Percentiles rank a stretch among this genome's conserved stretches.
phyloP scores from a whole-genome alignment of 2,113 vertebrate species.

The Melanocharis versteri region DNA sequence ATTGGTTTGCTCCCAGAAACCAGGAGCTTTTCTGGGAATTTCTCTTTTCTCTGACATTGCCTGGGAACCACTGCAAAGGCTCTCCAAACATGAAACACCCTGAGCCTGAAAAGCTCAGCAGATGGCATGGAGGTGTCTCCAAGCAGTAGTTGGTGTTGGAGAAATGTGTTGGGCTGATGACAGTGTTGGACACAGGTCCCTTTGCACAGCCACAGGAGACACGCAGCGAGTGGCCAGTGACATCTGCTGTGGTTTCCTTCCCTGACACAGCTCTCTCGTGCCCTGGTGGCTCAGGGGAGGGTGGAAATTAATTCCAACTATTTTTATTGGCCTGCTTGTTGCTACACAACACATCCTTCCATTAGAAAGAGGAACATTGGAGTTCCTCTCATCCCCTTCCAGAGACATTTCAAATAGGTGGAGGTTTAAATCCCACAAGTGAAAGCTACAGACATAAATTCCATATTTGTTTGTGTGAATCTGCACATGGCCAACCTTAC shows the following conservation, averaged over 20 bases:
- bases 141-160: not conserved
- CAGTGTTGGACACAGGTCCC: not conserved
- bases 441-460: conserved; percentile 41
- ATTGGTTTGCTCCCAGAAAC: not conserved
- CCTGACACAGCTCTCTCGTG: not conserved
- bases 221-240: fast-evolving
- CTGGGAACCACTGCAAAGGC: not conserved
- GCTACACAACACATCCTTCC: not conserved
- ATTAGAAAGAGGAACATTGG: not conserved
- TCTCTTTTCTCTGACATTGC: not conserved
- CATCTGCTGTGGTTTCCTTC: not conserved
- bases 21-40: not conserved
- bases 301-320: not conserved
- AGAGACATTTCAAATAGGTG: conserved; percentile 40
- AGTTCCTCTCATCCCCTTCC: conserved; percentile 28
- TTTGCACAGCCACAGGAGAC: not conserved
- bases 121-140: not conserved
- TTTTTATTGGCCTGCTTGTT: conserved; percentile 4
- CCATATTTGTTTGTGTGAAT: conserved; percentile 57
- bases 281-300: not conserved
- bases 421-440: conserved; percentile 40
- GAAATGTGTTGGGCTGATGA: not conserved
- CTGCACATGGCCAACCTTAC: conserved; percentile 24
- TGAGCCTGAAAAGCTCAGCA: not conserved
- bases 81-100: not conserved